phyloP scores from a whole-genome alignment of 2,113 vertebrate genomes.

The Delphinapterus leucas region DNA sequence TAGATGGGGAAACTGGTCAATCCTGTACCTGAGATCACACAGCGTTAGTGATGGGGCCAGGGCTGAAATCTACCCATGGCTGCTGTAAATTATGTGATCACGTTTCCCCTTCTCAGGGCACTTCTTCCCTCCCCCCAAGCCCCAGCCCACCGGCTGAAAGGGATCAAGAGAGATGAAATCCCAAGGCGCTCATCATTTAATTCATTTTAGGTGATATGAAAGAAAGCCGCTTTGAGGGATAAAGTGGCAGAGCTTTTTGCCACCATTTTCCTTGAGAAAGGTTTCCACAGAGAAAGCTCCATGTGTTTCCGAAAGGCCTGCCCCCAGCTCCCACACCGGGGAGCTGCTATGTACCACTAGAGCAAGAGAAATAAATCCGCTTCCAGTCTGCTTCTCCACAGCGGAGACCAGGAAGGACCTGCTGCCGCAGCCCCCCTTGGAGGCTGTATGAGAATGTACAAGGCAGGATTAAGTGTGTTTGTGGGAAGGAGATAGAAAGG shows the following conservation, averaged over 20 bases:
- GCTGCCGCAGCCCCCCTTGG: neutral
- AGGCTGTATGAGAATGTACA: neutral
- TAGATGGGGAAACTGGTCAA: neutral
- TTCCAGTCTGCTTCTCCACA: conserved; percentile 50
- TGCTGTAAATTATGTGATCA: neutral
- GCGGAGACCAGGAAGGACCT: conserved; percentile 25
- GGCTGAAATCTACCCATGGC: neutral
- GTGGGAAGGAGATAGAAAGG: neutral
- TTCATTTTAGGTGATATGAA: neutral
- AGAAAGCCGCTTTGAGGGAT: neutral
- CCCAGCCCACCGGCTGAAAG: neutral
- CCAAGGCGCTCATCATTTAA: neutral
- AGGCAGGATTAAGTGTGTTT: neutral
- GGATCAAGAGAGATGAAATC: neutral
- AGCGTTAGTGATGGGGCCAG: neutral
- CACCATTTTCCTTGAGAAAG: conserved; percentile 23
- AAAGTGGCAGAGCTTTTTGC: neutral
- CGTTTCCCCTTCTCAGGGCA: neutral
- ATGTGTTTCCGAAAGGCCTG: conserved; percentile 6
- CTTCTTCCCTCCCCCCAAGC: neutral
- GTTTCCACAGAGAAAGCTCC: conserved; percentile 45
- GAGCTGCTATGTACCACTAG: conserved; percentile 20
- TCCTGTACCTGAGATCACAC: neutral
- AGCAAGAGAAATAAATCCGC: conserved; percentile 66
- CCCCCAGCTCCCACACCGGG: neutral